Evolutionary conservation across 1,140 invertebrate species (phyloP), one percentile per base, ranked within the genome.

Genomic region (Panonychus citri): DNA sequence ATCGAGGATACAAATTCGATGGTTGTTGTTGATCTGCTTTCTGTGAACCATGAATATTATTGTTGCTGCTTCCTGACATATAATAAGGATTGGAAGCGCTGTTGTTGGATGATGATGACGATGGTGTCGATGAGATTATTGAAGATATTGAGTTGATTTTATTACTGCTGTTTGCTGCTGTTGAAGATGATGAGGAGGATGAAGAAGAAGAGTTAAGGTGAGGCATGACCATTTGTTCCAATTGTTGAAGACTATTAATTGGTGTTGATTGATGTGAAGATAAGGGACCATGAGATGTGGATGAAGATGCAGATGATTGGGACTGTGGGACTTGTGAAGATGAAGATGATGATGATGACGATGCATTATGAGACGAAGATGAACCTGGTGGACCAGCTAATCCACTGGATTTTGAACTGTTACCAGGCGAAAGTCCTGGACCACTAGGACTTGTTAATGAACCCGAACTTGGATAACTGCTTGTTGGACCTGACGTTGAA

Each of bases 211-310:
- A 53, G 43, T 57, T 54, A 25, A 56, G 56, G 30, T 60, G 71
- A 17, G 86, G 85, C 71, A 89, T 81, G 17, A 91, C 85, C 82
- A 91, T 86, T 74, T 90, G 85, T 70, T 91, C 85, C 54, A 90
- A 73, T 59, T 87, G 85, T 71, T 90, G 86, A 51, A 90, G 70
- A 48, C 84, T 89, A 62, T 83, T 86, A 24, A 21, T 55, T 28
- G 54, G 40, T 2, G 54, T 24, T 7, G 34, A 17, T 26, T 27
- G 27, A 27, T 26, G 24, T 51, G 49, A 51, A 27, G 49, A 15
- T 51, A 52, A 53, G 40, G 54, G 27, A 52, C 28, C 56, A 46
- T n/a, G 21, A 46, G n/a, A 24, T 21, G 43, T 10, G 10, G 15
- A n/a, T 21, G 43, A 46, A 10, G 43, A 15, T 46, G 43, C 15